Conservation (phyloP, 2,113 vertebrate species). For the Actinemys pallida region DNA sequence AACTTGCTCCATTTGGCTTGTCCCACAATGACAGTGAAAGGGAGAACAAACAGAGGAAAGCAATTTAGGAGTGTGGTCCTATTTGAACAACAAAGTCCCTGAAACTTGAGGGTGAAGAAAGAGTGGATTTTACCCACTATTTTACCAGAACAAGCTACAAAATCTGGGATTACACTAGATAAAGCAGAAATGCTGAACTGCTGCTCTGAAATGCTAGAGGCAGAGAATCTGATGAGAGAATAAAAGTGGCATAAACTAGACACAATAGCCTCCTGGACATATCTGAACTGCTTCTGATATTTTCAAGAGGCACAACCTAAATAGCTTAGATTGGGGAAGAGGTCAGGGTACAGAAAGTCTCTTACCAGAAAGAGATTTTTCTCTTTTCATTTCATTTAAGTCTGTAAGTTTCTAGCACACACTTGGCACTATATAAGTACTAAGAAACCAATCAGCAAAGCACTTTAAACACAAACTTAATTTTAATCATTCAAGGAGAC, state of each 20-base stretch:
- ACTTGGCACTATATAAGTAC: background rate
- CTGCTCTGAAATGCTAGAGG: background rate
- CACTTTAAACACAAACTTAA: background rate
- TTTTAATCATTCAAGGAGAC: background rate
- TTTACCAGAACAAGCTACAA: background rate
- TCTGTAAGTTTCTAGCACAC: background rate
- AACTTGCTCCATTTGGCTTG: background rate
- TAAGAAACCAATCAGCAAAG: background rate
- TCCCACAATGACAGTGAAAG: background rate
- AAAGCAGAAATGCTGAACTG: background rate
- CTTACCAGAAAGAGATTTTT: background rate
- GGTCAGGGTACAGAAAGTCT: background rate
- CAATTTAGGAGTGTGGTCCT: background rate
- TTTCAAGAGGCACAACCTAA: fast-evolving
- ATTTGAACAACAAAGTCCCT: background rate
- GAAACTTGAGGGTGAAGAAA: background rate
- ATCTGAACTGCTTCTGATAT: fast-evolving
- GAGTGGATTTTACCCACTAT: background rate
- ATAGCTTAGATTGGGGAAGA: background rate
- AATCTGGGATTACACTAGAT: background rate
- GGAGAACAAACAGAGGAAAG: background rate
- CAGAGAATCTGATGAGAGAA: background rate
- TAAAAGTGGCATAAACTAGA: background rate
- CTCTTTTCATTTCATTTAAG: background rate
- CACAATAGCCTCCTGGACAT: background rate